These are phyloP conservation scores for Lamprotornis superbus DNA, from an alignment of 2,113 vertebrate species.

Conservation along the genomic window DNA sequence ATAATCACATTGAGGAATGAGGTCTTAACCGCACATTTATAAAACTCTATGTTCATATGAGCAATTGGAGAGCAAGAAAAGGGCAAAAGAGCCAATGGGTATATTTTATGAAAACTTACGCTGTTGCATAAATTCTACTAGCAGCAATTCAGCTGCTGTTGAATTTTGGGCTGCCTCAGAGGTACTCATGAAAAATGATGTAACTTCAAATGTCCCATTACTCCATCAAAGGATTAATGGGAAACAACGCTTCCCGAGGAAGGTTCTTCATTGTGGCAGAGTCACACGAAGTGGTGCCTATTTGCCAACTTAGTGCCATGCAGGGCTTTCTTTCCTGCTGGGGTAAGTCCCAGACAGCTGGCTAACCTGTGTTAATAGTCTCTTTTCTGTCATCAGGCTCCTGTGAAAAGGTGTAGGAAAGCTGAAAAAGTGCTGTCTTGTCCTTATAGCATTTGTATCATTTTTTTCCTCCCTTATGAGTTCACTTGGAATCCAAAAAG, in stretches of 20 bases:
- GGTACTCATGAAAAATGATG: background rate
- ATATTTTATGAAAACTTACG: background rate
- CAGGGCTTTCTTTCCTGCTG: background rate
- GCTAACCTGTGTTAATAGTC: background rate
- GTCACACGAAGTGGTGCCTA: background rate
- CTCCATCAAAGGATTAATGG: background rate
- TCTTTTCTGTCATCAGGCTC: background rate
- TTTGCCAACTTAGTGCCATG: background rate
- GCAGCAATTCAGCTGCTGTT: accelerated
- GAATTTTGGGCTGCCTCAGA: background rate
- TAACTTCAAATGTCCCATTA: background rate
- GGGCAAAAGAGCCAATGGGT: background rate
- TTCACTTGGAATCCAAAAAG: background rate
- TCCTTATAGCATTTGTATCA: background rate
- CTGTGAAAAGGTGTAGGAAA: background rate
- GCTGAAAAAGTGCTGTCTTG: background rate
- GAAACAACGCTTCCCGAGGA: background rate
- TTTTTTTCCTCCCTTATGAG: background rate
- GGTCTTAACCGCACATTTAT: background rate
- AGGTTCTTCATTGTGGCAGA: background rate
- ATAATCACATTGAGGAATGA: background rate
- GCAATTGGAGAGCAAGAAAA: background rate
- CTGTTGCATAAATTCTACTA: background rate
- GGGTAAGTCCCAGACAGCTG: background rate
- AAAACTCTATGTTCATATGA: background rate